A percentile compares a stretch with the other conserved stretches of the same genome.
Conservation (phyloP, 2,113 vertebrate genomes). For the Melanotaenia duboulayi region DNA sequence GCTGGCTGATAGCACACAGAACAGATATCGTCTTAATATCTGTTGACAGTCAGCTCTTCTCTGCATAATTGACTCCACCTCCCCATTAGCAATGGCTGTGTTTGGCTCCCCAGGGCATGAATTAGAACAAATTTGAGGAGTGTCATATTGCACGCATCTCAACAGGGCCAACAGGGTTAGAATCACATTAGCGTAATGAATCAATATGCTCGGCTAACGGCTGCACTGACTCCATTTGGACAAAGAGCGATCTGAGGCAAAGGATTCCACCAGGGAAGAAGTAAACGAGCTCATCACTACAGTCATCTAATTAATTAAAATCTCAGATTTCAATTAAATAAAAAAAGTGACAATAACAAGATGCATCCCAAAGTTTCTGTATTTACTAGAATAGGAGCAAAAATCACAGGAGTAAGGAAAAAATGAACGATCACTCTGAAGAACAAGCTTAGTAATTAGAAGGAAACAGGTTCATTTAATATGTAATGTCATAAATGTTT, state of each 20-base stretch:
- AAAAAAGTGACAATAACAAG: too few species aligned
- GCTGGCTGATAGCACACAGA: slow-evolving; percentile 36
- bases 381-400: background rate
- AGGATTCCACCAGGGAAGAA: slow-evolving; percentile 33
- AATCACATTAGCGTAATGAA: slow-evolving; percentile 80
- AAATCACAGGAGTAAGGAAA: background rate
- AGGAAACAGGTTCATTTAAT: too few species aligned
- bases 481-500: too few species aligned
- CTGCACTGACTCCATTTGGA: slow-evolving; percentile 46
- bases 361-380: background rate
- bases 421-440: too few species aligned
- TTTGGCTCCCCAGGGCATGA: slow-evolving; percentile 76
- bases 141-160: slow-evolving; percentile 79
- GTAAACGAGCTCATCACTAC: background rate
- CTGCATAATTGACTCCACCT: slow-evolving; percentile 79
- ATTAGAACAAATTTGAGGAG: slow-evolving; percentile 82
- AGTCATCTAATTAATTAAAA: background rate
- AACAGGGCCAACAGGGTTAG: slow-evolving; percentile 76
- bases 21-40: slow-evolving; percentile 65
- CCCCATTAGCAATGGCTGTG: slow-evolving; percentile 76
- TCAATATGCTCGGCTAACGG: slow-evolving; percentile 75
- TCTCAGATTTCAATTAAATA: too few species aligned
- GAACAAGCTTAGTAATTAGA: too few species aligned
- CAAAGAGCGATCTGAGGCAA: slow-evolving; percentile 9
- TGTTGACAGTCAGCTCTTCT: slow-evolving; percentile 78